A percentile compares a stretch with the other conserved stretches of the same genome.
Conservation (phyloP, 2,888 invertebrate genomes). For the Cerastis rubricosa region DNA sequence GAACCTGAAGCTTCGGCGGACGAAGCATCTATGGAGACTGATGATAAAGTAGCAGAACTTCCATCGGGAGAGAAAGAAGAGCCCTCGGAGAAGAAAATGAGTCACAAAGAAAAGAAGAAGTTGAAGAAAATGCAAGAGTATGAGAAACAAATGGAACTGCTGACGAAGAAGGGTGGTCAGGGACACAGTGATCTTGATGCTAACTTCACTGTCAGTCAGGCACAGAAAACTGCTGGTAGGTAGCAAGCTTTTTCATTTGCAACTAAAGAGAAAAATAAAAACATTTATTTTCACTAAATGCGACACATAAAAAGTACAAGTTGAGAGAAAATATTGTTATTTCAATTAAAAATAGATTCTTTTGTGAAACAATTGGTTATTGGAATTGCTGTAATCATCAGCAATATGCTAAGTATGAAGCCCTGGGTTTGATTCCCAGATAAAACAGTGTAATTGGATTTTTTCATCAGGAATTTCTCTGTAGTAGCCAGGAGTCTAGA, state of each 20-base stretch:
- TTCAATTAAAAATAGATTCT: not conserved
- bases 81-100: constrained; percentile 93
- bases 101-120: constrained; percentile 98
- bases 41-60: constrained; percentile 77
- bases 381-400: not conserved
- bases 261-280: not conserved
- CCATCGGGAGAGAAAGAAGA: constrained; percentile 78
- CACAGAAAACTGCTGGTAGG: constrained; percentile 92
- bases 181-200: constrained; percentile 97
- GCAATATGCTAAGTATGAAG: not conserved
- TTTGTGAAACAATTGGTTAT: not conserved
- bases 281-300: not conserved
- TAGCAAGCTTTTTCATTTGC: constrained; percentile 4
- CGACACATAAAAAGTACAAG: not conserved
- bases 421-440: not conserved
- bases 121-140: constrained; percentile 97
- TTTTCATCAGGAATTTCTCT: not conserved
- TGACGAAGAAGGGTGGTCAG: constrained; percentile 96
- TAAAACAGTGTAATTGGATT: not conserved
- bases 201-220: constrained; percentile 98
- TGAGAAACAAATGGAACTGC: constrained; percentile 95
- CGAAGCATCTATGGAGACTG: constrained; percentile 72
- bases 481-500: not conserved
- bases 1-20: constrained; percentile 72
- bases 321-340: not conserved